Base-by-base conservation (phyloP, 2,113 vertebrate genomes). In the Brachyistius frenatus region DNA sequence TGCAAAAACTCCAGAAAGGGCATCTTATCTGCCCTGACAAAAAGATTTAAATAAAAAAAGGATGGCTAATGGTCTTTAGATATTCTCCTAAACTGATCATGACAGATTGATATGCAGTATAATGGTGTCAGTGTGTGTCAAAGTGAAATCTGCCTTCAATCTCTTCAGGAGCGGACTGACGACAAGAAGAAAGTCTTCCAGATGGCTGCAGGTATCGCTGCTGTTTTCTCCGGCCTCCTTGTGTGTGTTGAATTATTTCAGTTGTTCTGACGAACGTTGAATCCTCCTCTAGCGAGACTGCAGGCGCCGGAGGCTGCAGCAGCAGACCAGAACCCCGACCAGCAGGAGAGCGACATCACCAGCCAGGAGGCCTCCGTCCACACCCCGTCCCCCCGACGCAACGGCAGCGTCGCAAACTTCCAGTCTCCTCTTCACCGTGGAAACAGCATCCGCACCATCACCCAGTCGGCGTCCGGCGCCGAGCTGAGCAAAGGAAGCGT, bases 181-280 rank as follows among this genome's bases (percentile, higher is more conserved):
- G 98, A 99, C 72, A 99, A 99, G 94, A 99, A 96, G 82, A 99
- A 99, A 90, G 96, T 97, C 31, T 95, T 96, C 81, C 95, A 99
- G 84, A 86, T 97, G 94, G 95, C 95, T 85, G 96, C 94, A 90
- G 97, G 98, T 99, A 86, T 91, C 7, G 76, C 14, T 54, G 2
- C 3, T 75, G 3, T 71, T 70, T 64, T 61, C 14, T 52, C 7
- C 36, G 52, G 1, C 60, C 14, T 58, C 0, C 16, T 23, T 33
- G 10, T 30, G 33, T 71, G 35, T 54, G 2, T 72, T 56, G 9
- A 5, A 7, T 56, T 4, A 11, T 54, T 36, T 63, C 46, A 46
- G 5, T 44, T 57, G 16, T 53, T 1, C 1, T 31, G 46, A 39
- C 30, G 81, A 50, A 76, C 57, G 14, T 68, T 36, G 46, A 44